Evolutionary conservation across 2,797 vertebrate species (phyloP), one percentile per base, ranked within the genome.

Genomic region (Sylvilagus floridanus): DNA sequence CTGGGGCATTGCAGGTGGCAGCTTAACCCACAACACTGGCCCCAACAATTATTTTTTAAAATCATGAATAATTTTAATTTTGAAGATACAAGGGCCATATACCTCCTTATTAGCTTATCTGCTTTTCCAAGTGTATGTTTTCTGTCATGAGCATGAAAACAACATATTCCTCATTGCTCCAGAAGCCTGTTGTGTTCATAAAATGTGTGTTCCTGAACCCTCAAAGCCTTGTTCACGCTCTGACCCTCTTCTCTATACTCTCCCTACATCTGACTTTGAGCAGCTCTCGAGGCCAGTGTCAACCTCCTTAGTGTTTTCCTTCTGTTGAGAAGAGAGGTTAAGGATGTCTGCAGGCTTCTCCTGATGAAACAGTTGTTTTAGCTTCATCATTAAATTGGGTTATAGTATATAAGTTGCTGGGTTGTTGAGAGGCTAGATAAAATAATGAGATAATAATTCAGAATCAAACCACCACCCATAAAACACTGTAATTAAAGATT

Each of bases 361-460:
- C 32, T 87, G 42, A 50, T 84, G n/a, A 81, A 81, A 65, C 4
- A n/a, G 19, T 69, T 82, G 42, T 9, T 60, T 84, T 65, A 63
- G 8, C 54, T 17, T 75, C 32, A 78, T 73, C 52, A 22, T 62
- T 82, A 68, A 78, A 87, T 79, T 57, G 17, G 22, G 7, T 90
- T 52, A 81, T 47, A 6, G 69, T 68, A 42, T 50, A 14, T 65
- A 68, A 89, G 65, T 57, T 76, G 4, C 28, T 73, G 62, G 12
- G 54, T 84, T 94, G 19, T 91, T 96, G 73, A 81, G 35, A 19
- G 17, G 47, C 86, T 81, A 73, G 76, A 24, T 47, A 8, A 91
- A 77, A 90, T 57, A 84, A 60, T 63, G 60, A 95, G 62, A 26
- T 76, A 92, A 90, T 24, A 93, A 92, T 73, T 92, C 12, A 90